Percentiles rank a stretch among this genome's conserved stretches.
These are phyloP conservation scores for Cataglyphis hispanica DNA, from an alignment of 1,140 invertebrate genomes.

Conservation along the genomic window DNA sequence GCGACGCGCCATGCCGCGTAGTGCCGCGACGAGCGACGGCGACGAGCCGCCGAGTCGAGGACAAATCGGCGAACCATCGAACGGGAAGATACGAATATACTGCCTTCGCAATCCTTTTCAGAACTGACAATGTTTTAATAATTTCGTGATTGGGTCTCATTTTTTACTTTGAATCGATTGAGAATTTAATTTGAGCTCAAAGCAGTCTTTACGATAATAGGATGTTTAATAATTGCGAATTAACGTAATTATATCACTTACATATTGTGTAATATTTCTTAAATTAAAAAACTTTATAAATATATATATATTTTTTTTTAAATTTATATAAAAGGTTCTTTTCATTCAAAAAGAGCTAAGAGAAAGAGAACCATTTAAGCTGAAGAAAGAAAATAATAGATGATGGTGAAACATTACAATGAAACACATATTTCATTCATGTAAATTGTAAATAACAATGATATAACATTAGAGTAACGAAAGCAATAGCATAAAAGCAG, in stretches of 20 bases:
- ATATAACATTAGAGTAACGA: conserved; percentile 17
- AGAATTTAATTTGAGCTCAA: background rate
- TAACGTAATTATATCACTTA: background rate
- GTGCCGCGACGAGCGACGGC: conserved; percentile 47
- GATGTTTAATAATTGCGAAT: background rate
- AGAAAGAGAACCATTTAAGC: conserved; percentile 27
- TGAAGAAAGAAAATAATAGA: background rate
- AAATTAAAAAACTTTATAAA: background rate
- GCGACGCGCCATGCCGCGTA: conserved; percentile 67
- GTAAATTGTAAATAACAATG: conserved; percentile 34
- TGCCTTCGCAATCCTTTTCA: conserved; percentile 41
- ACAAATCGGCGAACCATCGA: background rate
- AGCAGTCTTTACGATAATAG: background rate
- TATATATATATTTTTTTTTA: background rate
- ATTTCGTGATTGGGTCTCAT: conserved; percentile 10
- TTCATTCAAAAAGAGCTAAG: conserved; percentile 36
- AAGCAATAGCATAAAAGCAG: background rate
- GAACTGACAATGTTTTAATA: conserved; percentile 37
- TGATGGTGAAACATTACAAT: background rate
- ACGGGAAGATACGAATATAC: conserved; percentile 11
- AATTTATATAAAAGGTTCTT: background rate
- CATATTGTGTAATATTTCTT: background rate
- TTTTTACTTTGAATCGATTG: background rate
- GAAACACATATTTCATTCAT: conserved; percentile 14
- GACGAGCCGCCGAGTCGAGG: conserved; percentile 44